These are phyloP conservation scores for Operophtera brumata DNA, from an alignment of 2,888 invertebrate genomes.

Conservation along the genomic window DNA sequence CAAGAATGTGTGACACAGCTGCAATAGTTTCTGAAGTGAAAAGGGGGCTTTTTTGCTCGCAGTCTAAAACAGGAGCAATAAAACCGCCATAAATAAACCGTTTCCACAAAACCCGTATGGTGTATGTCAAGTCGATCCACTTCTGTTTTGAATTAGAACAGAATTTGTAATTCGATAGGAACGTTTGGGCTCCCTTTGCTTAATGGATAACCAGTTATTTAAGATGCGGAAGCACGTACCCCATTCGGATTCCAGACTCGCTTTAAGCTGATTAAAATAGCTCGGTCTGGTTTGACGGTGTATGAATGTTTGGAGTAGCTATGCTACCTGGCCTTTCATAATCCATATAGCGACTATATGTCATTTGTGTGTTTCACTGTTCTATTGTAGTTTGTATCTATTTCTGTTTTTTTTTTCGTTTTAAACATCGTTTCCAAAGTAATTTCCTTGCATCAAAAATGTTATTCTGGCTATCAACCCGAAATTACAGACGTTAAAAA, in stretches of 20 bases:
- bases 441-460: no score
- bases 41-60: conserved; percentile 10
- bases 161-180: conserved; percentile 31
- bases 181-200: conserved; percentile 28
- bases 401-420: no score
- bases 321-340: conserved; percentile 8
- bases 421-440: no score
- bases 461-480: no score
- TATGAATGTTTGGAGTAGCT: conserved; percentile 9
- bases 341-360: background rate
- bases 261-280: conserved; percentile 32
- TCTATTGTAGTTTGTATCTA: no score
- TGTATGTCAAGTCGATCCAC: conserved; percentile 27
- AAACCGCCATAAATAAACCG: conserved; percentile 27
- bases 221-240: conserved; percentile 33
- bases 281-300: conserved; percentile 17
- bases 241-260: conserved; percentile 26
- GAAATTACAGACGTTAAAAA: no score
- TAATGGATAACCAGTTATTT: conserved; percentile 33
- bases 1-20: no score
- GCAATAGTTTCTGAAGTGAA: background rate
- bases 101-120: conserved; percentile 31
- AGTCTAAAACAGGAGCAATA: conserved; percentile 29
- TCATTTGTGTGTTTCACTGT: no score
- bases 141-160: conserved; percentile 27